phyloP scores from a whole-genome alignment of 2,113 vertebrate species.

The Malurus elegans region DNA sequence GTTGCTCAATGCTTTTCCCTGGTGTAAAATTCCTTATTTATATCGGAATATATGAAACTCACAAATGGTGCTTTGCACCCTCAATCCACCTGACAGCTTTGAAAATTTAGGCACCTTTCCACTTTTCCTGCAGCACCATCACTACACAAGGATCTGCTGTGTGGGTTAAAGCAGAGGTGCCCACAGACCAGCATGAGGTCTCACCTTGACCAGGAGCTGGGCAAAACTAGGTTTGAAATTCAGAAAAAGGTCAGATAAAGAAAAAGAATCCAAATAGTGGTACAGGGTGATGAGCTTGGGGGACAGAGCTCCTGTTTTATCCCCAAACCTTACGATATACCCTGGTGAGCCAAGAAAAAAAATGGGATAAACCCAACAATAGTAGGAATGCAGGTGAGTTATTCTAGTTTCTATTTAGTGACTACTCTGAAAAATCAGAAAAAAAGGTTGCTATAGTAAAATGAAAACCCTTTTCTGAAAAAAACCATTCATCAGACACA shows the following conservation, averaged over 20 bases:
- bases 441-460: not conserved
- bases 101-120: not conserved
- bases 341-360: not conserved
- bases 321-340: not conserved
- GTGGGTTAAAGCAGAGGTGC: not conserved
- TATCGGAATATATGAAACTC: not conserved
- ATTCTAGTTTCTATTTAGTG: not conserved
- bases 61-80: not conserved
- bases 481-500: not conserved
- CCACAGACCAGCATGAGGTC: rapidly evolving
- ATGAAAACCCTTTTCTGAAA: not conserved
- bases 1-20: not conserved
- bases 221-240: not conserved
- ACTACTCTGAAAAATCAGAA: not conserved
- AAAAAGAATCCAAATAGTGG: not conserved
- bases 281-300: rapidly evolving
- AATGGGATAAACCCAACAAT: not conserved
- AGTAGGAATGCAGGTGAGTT: not conserved
- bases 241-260: not conserved
- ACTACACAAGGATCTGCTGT: not conserved
- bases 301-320: not conserved
- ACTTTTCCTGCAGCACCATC: not conserved
- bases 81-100: not conserved
- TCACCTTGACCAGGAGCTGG: not conserved
- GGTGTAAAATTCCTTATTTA: not conserved